phyloP scores from a whole-genome alignment of 2,888 invertebrate genomes.

The Deroplatys truncata region DNA sequence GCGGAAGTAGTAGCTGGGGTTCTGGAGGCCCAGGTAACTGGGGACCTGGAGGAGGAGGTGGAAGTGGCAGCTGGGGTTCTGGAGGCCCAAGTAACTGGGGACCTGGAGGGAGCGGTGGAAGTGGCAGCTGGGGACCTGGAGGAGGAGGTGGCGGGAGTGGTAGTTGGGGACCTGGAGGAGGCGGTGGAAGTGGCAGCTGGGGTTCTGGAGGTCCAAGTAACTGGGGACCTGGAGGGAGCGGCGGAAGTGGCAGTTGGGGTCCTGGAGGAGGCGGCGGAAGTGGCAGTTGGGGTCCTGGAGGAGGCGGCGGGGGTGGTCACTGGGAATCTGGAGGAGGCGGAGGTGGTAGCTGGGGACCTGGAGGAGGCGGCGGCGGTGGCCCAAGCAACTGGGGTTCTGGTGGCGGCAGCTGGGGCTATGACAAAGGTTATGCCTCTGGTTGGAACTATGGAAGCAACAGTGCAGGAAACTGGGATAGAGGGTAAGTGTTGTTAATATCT shows the following conservation, averaged over 20 bases:
- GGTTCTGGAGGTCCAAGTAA: neutral
- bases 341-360: neutral
- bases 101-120: neutral
- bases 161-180: neutral
- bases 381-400: neutral
- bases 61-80: neutral
- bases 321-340: neutral
- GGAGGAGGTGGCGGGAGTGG: neutral
- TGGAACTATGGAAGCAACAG: constrained; percentile 18
- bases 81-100: constrained; percentile 1
- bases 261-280: no score
- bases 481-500: neutral
- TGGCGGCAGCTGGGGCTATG: constrained; percentile 26
- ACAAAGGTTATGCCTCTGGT: constrained; percentile 23
- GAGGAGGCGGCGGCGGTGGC: neutral
- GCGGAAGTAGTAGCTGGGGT: neutral
- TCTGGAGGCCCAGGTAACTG: constrained; percentile 6
- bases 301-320: neutral
- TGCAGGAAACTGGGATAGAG: neutral
- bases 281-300: neutral
- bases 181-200: neutral
- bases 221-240: neutral
- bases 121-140: neutral
- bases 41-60: neutral
- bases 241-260: neutral